These are phyloP conservation scores for Ptilorrhoa leucosticta DNA, from an alignment of 2,113 vertebrate genomes.

Conservation along the genomic window DNA sequence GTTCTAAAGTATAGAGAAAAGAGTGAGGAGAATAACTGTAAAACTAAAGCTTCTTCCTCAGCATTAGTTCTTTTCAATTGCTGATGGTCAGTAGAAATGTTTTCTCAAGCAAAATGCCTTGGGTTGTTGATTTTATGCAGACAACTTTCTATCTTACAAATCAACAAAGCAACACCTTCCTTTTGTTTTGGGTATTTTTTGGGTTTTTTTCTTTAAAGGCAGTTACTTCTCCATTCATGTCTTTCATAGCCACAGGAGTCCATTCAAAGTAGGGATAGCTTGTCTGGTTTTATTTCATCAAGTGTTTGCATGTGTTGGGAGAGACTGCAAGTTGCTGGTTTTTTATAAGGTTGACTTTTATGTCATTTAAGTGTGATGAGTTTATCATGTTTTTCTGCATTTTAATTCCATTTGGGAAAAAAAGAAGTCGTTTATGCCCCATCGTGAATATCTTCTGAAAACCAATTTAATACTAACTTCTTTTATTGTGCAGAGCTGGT, in stretches of 20 bases:
- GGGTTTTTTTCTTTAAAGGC: neutral
- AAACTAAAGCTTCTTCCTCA: neutral
- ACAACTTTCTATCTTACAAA: neutral
- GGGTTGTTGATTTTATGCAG: neutral
- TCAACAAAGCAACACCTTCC: neutral
- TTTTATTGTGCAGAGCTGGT: slow-evolving; percentile 83
- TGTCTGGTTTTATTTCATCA: neutral
- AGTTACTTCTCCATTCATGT: neutral
- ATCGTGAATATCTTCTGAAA: slow-evolving; percentile 18
- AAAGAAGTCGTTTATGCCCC: neutral
- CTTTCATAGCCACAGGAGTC: neutral
- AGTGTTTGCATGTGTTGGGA: neutral
- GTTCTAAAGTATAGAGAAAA: neutral
- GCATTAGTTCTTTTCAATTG: slow-evolving; percentile 10
- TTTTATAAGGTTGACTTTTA: neutral
- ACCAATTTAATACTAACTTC: slow-evolving; percentile 54
- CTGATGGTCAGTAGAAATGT: neutral
- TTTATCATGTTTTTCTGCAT: slow-evolving; percentile 28
- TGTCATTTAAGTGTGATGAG: slow-evolving; percentile 1
- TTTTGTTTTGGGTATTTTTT: neutral
- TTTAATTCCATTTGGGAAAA: slow-evolving; percentile 32
- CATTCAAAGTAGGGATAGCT: neutral
- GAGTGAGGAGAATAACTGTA: neutral
- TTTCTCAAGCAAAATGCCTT: neutral
- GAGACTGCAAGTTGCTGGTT: neutral